These are phyloP conservation scores for Diadumene lineata DNA, from an alignment of 92 coral and sea anemone genomes.

Conservation along the genomic window DNA sequence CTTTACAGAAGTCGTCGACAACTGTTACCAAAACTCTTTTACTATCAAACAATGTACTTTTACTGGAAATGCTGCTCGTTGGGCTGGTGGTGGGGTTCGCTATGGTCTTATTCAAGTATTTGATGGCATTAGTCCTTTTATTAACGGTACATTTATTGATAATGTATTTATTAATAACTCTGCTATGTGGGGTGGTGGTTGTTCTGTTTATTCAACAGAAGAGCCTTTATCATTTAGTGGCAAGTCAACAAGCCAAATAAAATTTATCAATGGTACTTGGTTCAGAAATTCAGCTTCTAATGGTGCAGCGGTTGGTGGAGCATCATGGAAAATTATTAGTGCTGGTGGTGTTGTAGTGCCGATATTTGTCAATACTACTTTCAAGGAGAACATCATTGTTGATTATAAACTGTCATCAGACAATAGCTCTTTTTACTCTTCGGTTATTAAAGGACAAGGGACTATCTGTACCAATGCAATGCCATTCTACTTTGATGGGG, in stretches of 20 bases:
- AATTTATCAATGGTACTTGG: constrained; percentile 37
- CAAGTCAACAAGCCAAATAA: constrained; percentile 39
- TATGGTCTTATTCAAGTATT: constrained; percentile 55
- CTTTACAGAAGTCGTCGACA: constrained; percentile 51
- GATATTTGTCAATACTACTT: constrained; percentile 20
- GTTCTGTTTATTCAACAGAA: constrained; percentile 37
- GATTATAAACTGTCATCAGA: constrained; percentile 11
- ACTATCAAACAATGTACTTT: constrained; percentile 14
- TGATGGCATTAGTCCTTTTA: constrained; percentile 22
- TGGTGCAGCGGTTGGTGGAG: constrained; percentile 58
- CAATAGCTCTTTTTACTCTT: constrained; percentile 31
- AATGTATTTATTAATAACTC: constrained; percentile 25
- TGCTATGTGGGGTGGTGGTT: constrained; percentile 56
- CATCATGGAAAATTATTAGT: constrained; percentile 50
- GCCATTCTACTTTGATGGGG: constrained; percentile 45
- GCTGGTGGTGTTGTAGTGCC: constrained; percentile 51
- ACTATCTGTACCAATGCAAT: constrained; percentile 47
- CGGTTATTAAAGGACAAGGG: constrained; percentile 50
- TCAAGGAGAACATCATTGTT: constrained; percentile 19
- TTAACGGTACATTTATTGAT: constrained; percentile 35
- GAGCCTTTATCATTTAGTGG: constrained; percentile 32
- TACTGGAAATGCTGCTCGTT: constrained; percentile 35
- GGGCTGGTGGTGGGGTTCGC: constrained; percentile 55
- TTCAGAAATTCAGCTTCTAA: constrained; percentile 42
- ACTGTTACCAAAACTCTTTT: constrained; percentile 36